Conservation (phyloP, 2,113 vertebrate species). For the Peromyscus polionotus region DNA sequence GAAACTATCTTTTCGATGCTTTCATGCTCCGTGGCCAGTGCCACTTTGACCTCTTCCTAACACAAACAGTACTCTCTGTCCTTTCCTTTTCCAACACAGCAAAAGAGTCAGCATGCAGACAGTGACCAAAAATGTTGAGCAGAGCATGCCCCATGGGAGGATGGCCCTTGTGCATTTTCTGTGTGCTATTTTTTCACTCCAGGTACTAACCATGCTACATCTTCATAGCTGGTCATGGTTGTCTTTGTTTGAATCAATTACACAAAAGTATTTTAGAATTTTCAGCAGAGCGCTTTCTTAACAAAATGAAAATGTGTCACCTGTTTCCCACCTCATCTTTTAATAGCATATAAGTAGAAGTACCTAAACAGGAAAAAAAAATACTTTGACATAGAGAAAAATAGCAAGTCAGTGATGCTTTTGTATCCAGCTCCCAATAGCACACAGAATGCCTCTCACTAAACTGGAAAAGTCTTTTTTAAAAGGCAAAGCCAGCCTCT, state of each 20-base stretch:
- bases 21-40: neutral
- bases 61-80: neutral
- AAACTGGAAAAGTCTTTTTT: neutral
- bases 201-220: neutral
- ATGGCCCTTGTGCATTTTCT: too few species aligned
- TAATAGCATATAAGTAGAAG: neutral
- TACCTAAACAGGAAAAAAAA: neutral
- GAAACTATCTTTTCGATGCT: neutral
- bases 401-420: neutral
- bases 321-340: constrained; percentile 1
- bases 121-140: neutral
- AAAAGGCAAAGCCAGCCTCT: neutral
- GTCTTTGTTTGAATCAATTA: neutral
- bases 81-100: neutral
- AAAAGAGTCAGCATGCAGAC: neutral
- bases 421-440: neutral
- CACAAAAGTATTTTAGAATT: constrained; percentile 15
- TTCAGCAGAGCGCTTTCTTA: constrained; percentile 22
- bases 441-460: neutral
- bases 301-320: constrained; percentile 10
- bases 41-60: neutral
- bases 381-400: neutral
- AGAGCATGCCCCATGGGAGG: neutral
- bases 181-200: neutral
- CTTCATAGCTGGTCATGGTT: neutral